Conservation (phyloP, 2,888 invertebrate genomes). For the Orthonychiurus folsomi region DNA sequence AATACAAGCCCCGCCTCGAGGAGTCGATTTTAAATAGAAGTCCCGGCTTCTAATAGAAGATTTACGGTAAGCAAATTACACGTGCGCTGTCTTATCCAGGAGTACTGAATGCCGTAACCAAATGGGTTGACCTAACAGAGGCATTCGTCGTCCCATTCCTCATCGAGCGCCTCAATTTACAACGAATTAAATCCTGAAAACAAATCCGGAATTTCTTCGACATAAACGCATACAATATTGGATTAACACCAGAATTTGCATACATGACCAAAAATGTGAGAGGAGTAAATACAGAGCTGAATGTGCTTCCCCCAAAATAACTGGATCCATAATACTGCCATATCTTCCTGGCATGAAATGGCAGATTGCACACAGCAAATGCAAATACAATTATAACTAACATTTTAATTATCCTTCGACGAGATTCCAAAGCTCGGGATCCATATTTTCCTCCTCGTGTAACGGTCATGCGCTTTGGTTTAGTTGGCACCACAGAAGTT, state of each 20-base stretch:
- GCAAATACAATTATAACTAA: slow-evolving; percentile 78
- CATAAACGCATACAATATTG: slow-evolving; percentile 78
- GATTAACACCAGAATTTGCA: slow-evolving; percentile 83
- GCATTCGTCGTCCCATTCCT: slow-evolving; percentile 26
- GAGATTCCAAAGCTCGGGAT: slow-evolving; percentile 56
- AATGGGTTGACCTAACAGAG: slow-evolving; percentile 29
- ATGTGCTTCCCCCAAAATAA: slow-evolving; percentile 62
- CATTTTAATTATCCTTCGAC: slow-evolving; percentile 79
- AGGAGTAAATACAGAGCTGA: slow-evolving; percentile 70
- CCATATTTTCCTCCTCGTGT: slow-evolving; percentile 35
- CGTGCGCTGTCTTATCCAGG: too few species aligned
- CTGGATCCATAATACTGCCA: slow-evolving; percentile 72
- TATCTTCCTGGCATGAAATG: slow-evolving; percentile 78
- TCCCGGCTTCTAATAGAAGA: too few species aligned
- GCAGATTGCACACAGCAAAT: slow-evolving; percentile 80
- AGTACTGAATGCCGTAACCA: too few species aligned
- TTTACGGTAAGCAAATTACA: too few species aligned
- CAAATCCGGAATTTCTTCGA: slow-evolving; percentile 73
- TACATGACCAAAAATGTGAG: slow-evolving; percentile 78
- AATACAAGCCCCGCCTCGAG: too few species aligned
- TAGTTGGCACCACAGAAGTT: too few species aligned
- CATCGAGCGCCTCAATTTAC: slow-evolving; percentile 42
- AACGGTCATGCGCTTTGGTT: slow-evolving; percentile 7
- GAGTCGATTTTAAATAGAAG: too few species aligned
- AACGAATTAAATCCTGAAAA: slow-evolving; percentile 69